Evolutionary conservation across 2,888 invertebrate genomes (phyloP).

Genomic region (Dilophus febrilis): DNA sequence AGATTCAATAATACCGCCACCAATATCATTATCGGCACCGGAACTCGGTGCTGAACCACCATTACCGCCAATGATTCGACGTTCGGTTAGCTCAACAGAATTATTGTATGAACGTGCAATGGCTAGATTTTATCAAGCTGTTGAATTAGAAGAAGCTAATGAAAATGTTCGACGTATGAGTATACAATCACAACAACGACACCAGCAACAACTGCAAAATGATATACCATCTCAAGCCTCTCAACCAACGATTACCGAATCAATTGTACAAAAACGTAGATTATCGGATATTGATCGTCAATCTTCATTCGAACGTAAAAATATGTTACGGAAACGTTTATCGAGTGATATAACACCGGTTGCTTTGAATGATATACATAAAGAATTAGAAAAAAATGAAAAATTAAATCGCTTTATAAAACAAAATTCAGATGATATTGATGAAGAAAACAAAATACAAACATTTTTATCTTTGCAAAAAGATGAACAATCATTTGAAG

Average conservation of each 20-base stretch:
- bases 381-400: slow-evolving; percentile 13
- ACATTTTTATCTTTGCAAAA: slow-evolving; percentile 25
- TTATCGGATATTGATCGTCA: no score
- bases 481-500: no score
- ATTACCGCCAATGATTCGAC: slow-evolving; percentile 39
- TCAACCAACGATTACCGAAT: no score
- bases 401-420: slow-evolving; percentile 17
- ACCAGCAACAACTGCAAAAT: neutral
- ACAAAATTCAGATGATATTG: slow-evolving; percentile 13
- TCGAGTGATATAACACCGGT: slow-evolving; percentile 30
- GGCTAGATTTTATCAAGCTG: slow-evolving; percentile 64
- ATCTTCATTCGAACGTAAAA: slow-evolving; percentile 30
- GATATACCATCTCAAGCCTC: slow-evolving; percentile 5
- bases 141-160: slow-evolving; percentile 55
- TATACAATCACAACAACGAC: slow-evolving; percentile 13
- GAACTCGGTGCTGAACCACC: slow-evolving; percentile 45
- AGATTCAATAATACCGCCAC: slow-evolving; percentile 55
- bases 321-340: slow-evolving; percentile 30
- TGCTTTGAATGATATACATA: no score
- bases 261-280: no score
- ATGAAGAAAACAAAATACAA: slow-evolving; percentile 15
- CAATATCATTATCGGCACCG: slow-evolving; percentile 66
- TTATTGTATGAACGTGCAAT: slow-evolving; percentile 66
- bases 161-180: slow-evolving; percentile 30
- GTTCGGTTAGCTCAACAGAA: slow-evolving; percentile 68